These are phyloP conservation scores for Perca fluviatilis DNA, from an alignment of 2,113 vertebrate species.

Conservation along the genomic window DNA sequence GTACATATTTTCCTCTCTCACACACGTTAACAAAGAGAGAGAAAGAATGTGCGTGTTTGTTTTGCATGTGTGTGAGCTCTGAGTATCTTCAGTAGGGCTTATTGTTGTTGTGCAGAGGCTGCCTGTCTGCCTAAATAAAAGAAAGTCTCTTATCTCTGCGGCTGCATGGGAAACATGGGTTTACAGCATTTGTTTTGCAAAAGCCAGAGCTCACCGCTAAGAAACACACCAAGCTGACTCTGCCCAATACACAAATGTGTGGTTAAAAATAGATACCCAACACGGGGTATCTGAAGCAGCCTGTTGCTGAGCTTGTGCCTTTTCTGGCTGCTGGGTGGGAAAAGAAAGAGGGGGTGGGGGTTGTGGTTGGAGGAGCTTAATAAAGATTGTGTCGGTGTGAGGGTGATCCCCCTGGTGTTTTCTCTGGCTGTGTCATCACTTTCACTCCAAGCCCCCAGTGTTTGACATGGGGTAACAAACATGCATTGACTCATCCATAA, in stretches of 20 bases:
- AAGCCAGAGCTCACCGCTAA: constrained; percentile 51
- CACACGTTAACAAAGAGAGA: constrained; percentile 14
- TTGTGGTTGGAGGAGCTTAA: constrained; percentile 13
- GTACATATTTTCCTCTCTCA: not conserved
- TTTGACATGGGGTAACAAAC: not conserved
- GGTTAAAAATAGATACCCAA: constrained; percentile 62
- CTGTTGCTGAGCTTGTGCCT: constrained; percentile 40
- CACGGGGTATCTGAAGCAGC: constrained; percentile 31
- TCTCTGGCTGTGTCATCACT: constrained; percentile 3
- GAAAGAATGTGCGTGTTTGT: constrained; percentile 40
- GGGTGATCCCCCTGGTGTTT: constrained; percentile 22
- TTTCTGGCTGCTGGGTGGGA: constrained; percentile 42
- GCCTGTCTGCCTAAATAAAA: constrained; percentile 44
- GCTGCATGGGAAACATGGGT: constrained; percentile 53
- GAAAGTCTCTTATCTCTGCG: constrained; percentile 53
- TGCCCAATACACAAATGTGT: constrained; percentile 17
- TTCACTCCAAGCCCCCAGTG: not conserved
- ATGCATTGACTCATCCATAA: not conserved
- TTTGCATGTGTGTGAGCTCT: constrained; percentile 20
- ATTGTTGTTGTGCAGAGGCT: constrained; percentile 50
- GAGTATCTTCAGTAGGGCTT: constrained; percentile 32
- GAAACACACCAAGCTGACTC: constrained; percentile 49
- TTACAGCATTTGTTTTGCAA: constrained; percentile 55
- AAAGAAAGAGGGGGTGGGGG: constrained; percentile 9
- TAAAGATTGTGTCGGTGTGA: constrained; percentile 24